Evolutionary conservation across 2,797 vertebrate species (phyloP).

Genomic region (Clarias pachynema): DNA sequence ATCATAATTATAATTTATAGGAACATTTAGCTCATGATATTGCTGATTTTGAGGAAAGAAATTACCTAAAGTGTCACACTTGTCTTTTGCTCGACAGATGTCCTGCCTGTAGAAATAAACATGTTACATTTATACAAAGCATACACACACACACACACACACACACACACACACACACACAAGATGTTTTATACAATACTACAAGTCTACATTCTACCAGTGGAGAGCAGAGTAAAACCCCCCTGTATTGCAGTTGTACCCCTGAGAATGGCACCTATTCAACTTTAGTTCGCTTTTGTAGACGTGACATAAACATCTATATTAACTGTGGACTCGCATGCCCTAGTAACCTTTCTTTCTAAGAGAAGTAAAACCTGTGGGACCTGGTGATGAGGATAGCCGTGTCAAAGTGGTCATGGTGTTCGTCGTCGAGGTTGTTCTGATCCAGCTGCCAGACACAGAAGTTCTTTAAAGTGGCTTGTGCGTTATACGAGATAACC

Average conservation of each 20-base stretch:
- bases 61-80: conserved; percentile 97
- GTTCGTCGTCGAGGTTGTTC: conserved; percentile 87
- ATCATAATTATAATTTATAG: not conserved
- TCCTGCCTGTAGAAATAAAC: conserved; percentile 83
- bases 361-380: conserved; percentile 12
- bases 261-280: not conserved
- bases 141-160: not conserved
- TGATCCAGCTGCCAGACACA: conserved; percentile 97
- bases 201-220: not conserved
- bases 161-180: not conserved
- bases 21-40: not conserved
- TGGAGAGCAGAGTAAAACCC: not conserved
- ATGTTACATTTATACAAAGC: conserved; percentile 5
- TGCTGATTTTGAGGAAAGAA: conserved; percentile 13
- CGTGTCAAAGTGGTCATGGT: conserved; percentile 89
- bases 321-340: not conserved
- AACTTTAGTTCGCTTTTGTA: not conserved
- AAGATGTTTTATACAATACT: not conserved
- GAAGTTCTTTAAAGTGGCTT: conserved; percentile 97
- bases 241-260: not conserved
- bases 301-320: too few relatives aligned
- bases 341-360: conserved; percentile 8
- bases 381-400: conserved; percentile 97
- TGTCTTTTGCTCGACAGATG: conserved; percentile 96
- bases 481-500: conserved; percentile 92